A percentile compares a stretch with the other conserved stretches of the same genome.
phyloP scores from a whole-genome alignment of 2,888 invertebrate species.

The Protodeltote pygarga region DNA sequence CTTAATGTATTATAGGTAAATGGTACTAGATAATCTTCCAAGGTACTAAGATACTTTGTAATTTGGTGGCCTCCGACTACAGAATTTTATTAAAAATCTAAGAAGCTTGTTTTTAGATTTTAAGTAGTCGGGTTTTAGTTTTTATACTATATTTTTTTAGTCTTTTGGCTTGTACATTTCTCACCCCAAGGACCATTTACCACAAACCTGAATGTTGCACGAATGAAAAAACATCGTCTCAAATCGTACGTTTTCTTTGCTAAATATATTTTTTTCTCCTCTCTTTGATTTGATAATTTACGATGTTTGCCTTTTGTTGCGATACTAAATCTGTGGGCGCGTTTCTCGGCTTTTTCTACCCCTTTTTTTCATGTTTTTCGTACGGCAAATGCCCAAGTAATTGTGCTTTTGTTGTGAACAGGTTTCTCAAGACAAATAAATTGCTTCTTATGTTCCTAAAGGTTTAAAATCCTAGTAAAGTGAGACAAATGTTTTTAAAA shows the following conservation, averaged over 20 bases:
- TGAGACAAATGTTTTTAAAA: background rate
- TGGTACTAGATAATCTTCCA: too few relatives aligned
- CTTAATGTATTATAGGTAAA: too few relatives aligned
- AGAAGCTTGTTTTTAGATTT: too few relatives aligned
- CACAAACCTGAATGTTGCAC: conserved; percentile 16
- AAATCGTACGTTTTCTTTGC: conserved; percentile 21
- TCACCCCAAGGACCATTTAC: conserved; percentile 30
- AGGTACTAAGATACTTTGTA: too few relatives aligned
- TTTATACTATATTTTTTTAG: too few relatives aligned
- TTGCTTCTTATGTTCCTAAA: background rate
- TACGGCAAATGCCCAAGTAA: conserved; percentile 22
- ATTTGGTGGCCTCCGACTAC: too few relatives aligned
- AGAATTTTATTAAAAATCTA: too few relatives aligned
- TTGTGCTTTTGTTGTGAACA: conserved; percentile 5
- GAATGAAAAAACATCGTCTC: conserved; percentile 20
- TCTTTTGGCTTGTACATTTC: conserved; percentile 8
- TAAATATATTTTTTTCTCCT: conserved; percentile 37
- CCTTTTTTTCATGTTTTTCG: too few relatives aligned
- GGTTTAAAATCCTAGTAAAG: background rate
- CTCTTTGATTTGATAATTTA: conserved; percentile 57
- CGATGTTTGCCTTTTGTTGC: conserved; percentile 48
- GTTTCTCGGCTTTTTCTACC: conserved; percentile 6
- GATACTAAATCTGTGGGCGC: conserved; percentile 50
- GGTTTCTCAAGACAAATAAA: conserved; percentile 8
- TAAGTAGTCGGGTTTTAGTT: too few relatives aligned